Evolutionary conservation across 2,797 vertebrate genomes (phyloP).

Genomic region (Glyptemys insculpta): DNA sequence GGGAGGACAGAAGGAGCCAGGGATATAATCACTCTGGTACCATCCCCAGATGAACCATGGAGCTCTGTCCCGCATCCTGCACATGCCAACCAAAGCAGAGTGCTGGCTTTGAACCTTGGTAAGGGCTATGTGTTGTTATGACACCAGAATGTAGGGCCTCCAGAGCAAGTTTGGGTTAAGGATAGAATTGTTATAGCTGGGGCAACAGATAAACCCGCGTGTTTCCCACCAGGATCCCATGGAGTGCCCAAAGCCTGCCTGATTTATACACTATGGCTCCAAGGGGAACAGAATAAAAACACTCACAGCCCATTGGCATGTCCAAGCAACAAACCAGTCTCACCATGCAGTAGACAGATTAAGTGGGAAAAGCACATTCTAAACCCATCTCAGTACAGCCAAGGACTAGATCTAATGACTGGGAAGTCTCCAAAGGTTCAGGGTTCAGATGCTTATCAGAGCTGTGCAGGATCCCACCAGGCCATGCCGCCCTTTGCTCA

Average conservation of each 20-base stretch:
- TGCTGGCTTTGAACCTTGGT: neutral
- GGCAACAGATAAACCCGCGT: neutral
- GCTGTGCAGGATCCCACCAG: neutral
- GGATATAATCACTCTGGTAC: neutral
- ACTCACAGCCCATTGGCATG: neutral
- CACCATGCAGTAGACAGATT: neutral
- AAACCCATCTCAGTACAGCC: neutral
- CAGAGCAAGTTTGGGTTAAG: neutral
- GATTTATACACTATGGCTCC: neutral
- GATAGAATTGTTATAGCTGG: neutral
- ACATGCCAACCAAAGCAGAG: neutral
- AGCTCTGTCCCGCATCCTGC: neutral
- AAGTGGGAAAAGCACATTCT: neutral
- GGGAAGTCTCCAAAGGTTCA: neutral
- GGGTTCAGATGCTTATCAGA: neutral
- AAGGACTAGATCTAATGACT: neutral
- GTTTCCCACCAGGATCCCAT: neutral
- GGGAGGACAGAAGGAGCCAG: neutral
- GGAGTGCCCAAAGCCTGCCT: neutral
- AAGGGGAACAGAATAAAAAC: neutral
- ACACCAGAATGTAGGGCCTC: neutral
- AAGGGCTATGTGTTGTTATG: slow-evolving; percentile 3
- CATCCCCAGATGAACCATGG: neutral
- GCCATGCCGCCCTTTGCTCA: rapidly evolving
- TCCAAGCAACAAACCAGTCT: neutral